Evolutionary conservation across 2,888 invertebrate genomes (phyloP).

Genomic region (Dione vanillae): DNA sequence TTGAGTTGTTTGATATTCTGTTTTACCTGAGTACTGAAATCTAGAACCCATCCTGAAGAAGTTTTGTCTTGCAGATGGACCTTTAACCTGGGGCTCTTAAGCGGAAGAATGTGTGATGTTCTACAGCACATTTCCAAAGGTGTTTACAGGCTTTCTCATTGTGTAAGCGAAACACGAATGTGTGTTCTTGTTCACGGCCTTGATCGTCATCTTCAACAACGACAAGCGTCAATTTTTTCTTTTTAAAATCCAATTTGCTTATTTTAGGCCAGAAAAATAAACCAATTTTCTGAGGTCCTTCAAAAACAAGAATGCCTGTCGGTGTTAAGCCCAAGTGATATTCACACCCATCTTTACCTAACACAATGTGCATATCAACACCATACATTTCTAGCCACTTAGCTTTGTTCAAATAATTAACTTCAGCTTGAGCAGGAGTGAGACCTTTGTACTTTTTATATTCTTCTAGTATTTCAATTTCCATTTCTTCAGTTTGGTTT

Average conservation of each 20-base stretch:
- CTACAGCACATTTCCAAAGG: slow-evolving; percentile 99
- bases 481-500: slow-evolving; percentile 98
- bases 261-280: slow-evolving; percentile 99
- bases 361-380: slow-evolving; percentile 98
- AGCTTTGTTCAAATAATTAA: slow-evolving; percentile 96
- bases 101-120: slow-evolving; percentile 99
- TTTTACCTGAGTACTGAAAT: slow-evolving; percentile 96
- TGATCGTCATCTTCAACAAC: slow-evolving; percentile 99
- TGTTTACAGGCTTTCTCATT: slow-evolving; percentile 99
- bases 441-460: slow-evolving; percentile 94
- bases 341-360: slow-evolving; percentile 98
- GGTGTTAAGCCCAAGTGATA: slow-evolving; percentile 98
- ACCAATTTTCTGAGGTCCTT: slow-evolving; percentile 98
- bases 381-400: slow-evolving; percentile 99
- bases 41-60: slow-evolving; percentile 99
- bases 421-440: slow-evolving; percentile 97
- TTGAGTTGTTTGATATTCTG: slow-evolving; percentile 98
- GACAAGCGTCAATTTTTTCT: slow-evolving; percentile 97
- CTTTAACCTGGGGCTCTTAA: slow-evolving; percentile 94
- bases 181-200: slow-evolving; percentile 98
- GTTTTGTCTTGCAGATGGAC: slow-evolving; percentile 95
- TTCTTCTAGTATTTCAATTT: slow-evolving; percentile 96
- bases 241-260: slow-evolving; percentile 98
- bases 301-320: slow-evolving; percentile 98
- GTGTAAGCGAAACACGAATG: slow-evolving; percentile 97